These are phyloP conservation scores for Trisateles emortualis DNA, from an alignment of 2,888 invertebrate species.

Conservation along the genomic window DNA sequence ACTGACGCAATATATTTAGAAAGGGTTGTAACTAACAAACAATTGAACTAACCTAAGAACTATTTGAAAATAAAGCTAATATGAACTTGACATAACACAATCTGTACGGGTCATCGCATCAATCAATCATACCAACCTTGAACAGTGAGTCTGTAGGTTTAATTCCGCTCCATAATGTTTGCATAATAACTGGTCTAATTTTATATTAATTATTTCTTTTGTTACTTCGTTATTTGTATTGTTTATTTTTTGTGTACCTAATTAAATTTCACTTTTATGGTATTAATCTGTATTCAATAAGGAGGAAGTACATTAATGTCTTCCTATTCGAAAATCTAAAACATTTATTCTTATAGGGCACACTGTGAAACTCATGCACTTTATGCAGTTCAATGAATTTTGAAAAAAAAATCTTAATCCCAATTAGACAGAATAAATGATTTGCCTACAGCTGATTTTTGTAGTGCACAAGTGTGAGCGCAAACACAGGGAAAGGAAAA, in stretches of 20 bases:
- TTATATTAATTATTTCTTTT: conserved; percentile 48
- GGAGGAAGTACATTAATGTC: background rate
- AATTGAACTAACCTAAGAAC: conserved; percentile 26
- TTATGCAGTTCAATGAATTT: no score
- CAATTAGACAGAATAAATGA: no score
- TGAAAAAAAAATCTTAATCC: no score
- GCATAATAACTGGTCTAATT: conserved; percentile 50
- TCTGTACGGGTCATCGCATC: conserved; percentile 69
- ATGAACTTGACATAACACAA: conserved; percentile 73
- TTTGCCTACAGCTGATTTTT: no score
- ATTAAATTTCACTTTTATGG: conserved; percentile 3
- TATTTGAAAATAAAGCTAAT: conserved; percentile 66
- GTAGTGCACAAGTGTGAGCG: no score
- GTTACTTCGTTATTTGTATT: conserved; percentile 18
- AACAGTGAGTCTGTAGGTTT: conserved; percentile 45
- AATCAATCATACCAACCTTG: conserved; percentile 76
- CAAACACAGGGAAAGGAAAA: no score
- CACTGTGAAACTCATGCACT: no score
- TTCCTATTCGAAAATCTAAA: no score
- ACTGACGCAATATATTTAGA: conserved; percentile 5
- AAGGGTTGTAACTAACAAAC: conserved; percentile 14
- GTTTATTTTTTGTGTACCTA: conserved; percentile 5
- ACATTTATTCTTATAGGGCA: no score
- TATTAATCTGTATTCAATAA: background rate
- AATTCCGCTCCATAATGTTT: conserved; percentile 44